These are phyloP conservation scores for Anolis apletophallus DNA, from an alignment of 2,797 vertebrate species.

Conservation along the genomic window DNA sequence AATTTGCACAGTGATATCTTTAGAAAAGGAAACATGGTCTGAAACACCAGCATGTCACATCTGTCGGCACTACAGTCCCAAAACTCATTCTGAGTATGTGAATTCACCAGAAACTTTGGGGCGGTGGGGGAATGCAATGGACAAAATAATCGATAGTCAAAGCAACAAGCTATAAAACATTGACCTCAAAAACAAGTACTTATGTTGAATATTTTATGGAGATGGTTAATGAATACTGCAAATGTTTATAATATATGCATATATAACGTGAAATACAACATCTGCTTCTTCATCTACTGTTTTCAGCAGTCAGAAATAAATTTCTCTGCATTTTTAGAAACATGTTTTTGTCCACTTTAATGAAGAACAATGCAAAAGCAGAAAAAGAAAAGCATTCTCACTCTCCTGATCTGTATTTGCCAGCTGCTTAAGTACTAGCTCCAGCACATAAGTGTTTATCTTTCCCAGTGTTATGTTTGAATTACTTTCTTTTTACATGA, in stretches of 20 bases:
- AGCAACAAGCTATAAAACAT: conserved; percentile 8
- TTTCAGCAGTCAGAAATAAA: conserved; percentile 27
- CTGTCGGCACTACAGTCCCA: neutral
- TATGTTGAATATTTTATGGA: conserved; percentile 48
- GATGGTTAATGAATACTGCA: conserved; percentile 4
- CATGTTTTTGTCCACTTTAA: conserved; percentile 16
- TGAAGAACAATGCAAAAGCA: conserved; percentile 35
- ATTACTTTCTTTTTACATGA: conserved; percentile 60
- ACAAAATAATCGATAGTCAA: conserved; percentile 24
- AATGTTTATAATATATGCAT: conserved; percentile 49
- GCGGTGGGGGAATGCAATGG: neutral
- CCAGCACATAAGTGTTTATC: conserved; percentile 36
- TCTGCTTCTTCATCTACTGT: conserved; percentile 20
- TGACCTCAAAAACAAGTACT: conserved; percentile 41
- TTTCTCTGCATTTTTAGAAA: neutral
- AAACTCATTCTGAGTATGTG: neutral
- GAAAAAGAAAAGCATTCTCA: neutral
- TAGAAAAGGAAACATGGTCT: neutral
- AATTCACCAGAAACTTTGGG: too few species aligned
- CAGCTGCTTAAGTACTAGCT: conserved; percentile 26
- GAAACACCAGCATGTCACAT: neutral
- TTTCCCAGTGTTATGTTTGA: conserved; percentile 48
- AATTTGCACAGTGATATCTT: neutral
- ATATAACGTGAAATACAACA: conserved; percentile 38
- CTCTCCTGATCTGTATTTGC: conserved; percentile 14